Percentiles rank a stretch among this genome's conserved stretches.
phyloP scores from a whole-genome alignment of 2,888 invertebrate species.

The Chelonus formosanus region DNA sequence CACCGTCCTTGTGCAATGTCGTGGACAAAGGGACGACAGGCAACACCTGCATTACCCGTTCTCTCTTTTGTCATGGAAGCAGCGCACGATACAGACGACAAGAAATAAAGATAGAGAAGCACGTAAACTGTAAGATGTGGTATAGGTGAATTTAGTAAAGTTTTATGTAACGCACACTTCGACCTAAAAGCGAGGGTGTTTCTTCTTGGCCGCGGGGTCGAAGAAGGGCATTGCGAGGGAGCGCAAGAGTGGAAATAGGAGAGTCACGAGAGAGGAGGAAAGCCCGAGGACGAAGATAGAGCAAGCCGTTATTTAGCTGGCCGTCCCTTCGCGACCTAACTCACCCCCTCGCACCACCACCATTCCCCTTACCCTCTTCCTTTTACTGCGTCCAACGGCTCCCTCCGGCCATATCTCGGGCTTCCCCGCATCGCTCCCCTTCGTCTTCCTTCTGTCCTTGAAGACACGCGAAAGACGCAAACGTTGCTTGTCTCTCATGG shows the following conservation, averaged over 20 bases:
- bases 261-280: slow-evolving; percentile 35
- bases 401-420: slow-evolving; percentile 28
- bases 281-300: slow-evolving; percentile 48
- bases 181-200: slow-evolving; percentile 12
- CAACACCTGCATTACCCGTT: slow-evolving; percentile 14
- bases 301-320: slow-evolving; percentile 58
- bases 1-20: slow-evolving; percentile 15
- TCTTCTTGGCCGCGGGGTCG: slow-evolving; percentile 25
- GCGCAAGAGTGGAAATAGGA: slow-evolving; percentile 41
- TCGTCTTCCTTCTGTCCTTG: slow-evolving; percentile 18
- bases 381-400: slow-evolving; percentile 31
- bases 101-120: no score
- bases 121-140: no score
- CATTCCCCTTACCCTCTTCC: slow-evolving; percentile 19
- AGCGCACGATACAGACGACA: not conserved
- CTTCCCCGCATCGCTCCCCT: slow-evolving; percentile 15
- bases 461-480: slow-evolving; percentile 30
- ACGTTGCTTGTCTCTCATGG: slow-evolving; percentile 24
- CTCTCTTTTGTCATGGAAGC: not conserved
- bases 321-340: slow-evolving; percentile 59
- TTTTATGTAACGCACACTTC: slow-evolving; percentile 1
- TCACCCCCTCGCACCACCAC: slow-evolving; percentile 40
- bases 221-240: slow-evolving; percentile 35
- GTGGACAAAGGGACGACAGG: not conserved
- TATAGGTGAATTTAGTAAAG: not conserved